Base-by-base conservation (phyloP, 2,888 invertebrate species). In the Aporophyla nigra region DNA sequence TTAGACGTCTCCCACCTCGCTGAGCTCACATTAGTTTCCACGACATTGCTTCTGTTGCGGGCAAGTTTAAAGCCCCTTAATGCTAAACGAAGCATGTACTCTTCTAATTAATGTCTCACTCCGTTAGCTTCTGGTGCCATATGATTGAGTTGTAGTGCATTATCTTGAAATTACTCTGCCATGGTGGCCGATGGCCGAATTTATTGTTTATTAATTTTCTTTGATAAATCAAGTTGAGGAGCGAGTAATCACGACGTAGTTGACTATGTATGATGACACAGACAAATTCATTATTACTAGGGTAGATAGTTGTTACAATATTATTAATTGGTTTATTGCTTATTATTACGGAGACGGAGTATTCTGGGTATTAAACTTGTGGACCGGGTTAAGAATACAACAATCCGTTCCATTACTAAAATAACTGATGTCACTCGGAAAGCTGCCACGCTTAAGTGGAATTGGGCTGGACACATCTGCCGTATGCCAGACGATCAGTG, bases 101-200 rank as follows among this genome's bases (percentile, higher is more conserved):
- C 84, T 85, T 85, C 85, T 87, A 89, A 90, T 90, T 89, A 90
- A 89, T 90, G 93, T 91, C 86, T 90, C 91, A 93, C 91, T 89
- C 78, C 83, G 86, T 78, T 90, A 86, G 80, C 78, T n/a, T 88
- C 69, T 66, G 69, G 63, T 82, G 69, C 69, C 73, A 66, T 82
- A 65, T 78, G 74, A 82, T 82, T 81, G 59, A 74, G 53, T 74
- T 63, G 49, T 67, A 70, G 40, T 71, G 62, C 54, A 67, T 61
- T 71, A 33, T 27, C 21, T 76, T 56, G 43, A 71, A 69, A 75
- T 75, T 73, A 78, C 27, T 63, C 43, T 56, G 14, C 12, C 24
- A 78, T 71, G n/a, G 58, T 19, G 49, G 14, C 19, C n/a, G 51
- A 67, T 58, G 19, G n/a, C 7, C 7, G 76, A 76, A 56, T 5